Conservation (phyloP, 2,113 vertebrate genomes). For the Gobiocypris rarus region DNA sequence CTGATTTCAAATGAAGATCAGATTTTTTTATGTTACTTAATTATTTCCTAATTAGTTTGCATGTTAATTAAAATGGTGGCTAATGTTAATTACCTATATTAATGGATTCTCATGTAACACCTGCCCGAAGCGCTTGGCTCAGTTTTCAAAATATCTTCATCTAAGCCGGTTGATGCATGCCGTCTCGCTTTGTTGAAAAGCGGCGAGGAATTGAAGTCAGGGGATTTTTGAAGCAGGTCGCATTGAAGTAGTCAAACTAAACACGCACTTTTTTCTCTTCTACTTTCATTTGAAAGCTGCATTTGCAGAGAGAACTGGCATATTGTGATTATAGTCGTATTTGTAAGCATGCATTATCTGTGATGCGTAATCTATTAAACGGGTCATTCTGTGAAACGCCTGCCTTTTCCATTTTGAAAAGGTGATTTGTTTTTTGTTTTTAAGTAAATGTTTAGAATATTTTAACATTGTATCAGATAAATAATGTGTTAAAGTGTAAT, state of each 20-base stretch:
- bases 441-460: not conserved
- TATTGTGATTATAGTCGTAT: conserved; percentile 15
- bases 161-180: conserved; percentile 74
- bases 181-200: conserved; percentile 57
- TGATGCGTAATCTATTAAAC: conserved; percentile 1
- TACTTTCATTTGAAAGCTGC: conserved; percentile 50
- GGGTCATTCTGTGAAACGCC: not conserved
- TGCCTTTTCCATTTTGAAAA: not conserved
- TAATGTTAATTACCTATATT: conserved; percentile 98
- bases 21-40: conserved; percentile 89
- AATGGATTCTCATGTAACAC: conserved; percentile 96
- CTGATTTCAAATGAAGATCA: conserved; percentile 82
- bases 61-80: conserved; percentile 97
- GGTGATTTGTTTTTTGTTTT: not conserved
- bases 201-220: conserved; percentile 54
- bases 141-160: conserved; percentile 96
- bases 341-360: not conserved
- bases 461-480: not conserved
- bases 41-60: conserved; percentile 97
- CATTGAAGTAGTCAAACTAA: conserved; percentile 52
- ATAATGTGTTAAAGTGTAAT: not conserved
- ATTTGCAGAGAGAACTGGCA: not conserved
- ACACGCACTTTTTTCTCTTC: conserved; percentile 36
- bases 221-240: conserved; percentile 54
- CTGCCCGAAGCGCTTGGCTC: conserved; percentile 93